Conservation (phyloP, 2,113 vertebrate species). For the Pseudopodoces humilis region DNA sequence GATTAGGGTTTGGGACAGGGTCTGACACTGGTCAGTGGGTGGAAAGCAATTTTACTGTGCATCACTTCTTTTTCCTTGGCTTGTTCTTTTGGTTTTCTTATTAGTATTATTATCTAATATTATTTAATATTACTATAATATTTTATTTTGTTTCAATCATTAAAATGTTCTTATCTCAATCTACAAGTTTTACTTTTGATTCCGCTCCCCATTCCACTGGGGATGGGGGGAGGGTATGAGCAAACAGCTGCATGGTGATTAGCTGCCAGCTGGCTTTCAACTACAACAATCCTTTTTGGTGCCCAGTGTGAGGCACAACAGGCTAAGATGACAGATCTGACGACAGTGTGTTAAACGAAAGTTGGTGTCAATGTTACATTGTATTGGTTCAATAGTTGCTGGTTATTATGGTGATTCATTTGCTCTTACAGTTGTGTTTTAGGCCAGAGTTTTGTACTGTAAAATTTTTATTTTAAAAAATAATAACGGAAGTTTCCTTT, state of each 20-base stretch:
- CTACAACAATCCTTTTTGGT: not conserved
- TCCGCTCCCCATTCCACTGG: not conserved
- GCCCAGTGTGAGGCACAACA: accelerated
- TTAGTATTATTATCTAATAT: not conserved
- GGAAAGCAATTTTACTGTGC: not conserved
- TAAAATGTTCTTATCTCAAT: not conserved
- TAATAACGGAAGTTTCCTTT: not conserved
- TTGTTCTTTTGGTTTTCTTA: not conserved
- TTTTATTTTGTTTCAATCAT: not conserved
- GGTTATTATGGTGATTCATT: not conserved
- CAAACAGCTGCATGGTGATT: not conserved
- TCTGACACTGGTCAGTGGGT: not conserved
- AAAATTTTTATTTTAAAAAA: not conserved
- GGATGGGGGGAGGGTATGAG: no score
- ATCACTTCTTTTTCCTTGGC: not conserved
- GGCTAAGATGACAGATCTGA: not conserved
- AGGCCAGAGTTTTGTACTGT: not conserved
- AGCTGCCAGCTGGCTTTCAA: not conserved
- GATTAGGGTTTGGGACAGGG: not conserved
- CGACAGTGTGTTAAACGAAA: not conserved
- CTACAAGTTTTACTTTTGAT: not conserved
- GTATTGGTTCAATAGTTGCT: not conserved
- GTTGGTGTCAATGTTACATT: not conserved
- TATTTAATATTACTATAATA: no score
- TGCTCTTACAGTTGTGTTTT: not conserved